phyloP scores from a whole-genome alignment of 2,113 vertebrate species.

The Lophura nycthemera region DNA sequence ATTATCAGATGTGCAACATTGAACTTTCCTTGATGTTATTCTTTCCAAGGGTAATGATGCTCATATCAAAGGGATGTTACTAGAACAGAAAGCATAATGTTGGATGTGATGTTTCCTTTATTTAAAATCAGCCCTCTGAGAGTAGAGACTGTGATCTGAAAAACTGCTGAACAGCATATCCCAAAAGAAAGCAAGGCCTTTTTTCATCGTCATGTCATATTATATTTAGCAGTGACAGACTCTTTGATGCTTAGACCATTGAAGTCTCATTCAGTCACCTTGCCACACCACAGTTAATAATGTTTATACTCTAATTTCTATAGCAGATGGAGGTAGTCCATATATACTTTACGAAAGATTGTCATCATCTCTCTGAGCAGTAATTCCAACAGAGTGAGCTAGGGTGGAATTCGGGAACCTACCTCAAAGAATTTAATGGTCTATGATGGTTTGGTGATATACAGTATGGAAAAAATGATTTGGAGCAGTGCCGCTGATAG shows the following conservation, averaged over 20 bases:
- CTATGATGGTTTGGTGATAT: neutral
- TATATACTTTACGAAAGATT: neutral
- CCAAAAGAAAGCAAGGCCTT: neutral
- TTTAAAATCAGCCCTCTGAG: neutral
- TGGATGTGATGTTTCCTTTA: conserved; percentile 1
- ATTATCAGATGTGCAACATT: neutral
- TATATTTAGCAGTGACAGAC: neutral
- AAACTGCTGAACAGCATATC: neutral
- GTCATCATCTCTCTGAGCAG: neutral
- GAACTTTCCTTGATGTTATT: neutral
- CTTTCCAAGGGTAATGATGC: neutral
- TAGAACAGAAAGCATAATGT: neutral
- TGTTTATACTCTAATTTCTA: conserved; percentile 19
- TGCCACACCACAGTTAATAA: neutral
- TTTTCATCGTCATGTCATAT: conserved; percentile 35
- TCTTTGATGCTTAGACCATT: conserved; percentile 34
- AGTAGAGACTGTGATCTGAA: conserved; percentile 29
- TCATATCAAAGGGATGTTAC: conserved; percentile 13
- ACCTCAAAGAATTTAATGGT: neutral
- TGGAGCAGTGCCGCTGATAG: neutral
- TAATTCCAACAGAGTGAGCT: neutral
- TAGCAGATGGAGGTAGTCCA: conserved; percentile 16
- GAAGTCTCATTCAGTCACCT: conserved; percentile 16
- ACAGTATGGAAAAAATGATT: neutral
- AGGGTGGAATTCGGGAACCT: neutral